A percentile compares a stretch with the other conserved stretches of the same genome.
phyloP scores from a whole-genome alignment of 2,888 invertebrate genomes.

The Balanococcus diminutus region DNA sequence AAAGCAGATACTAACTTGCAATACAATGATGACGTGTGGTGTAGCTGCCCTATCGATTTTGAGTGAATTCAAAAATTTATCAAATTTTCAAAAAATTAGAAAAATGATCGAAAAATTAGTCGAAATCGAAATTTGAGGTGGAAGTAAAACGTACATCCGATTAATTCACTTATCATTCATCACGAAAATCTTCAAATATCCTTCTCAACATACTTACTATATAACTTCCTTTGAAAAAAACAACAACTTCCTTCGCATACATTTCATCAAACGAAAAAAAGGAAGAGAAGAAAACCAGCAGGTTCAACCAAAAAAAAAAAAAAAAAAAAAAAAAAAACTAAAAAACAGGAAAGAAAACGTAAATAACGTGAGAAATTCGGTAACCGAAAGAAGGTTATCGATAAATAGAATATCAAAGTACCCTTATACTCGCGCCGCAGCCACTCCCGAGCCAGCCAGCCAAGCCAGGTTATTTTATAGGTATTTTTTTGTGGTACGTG shows the following conservation, averaged over 20 bases:
- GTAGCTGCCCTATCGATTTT: too few relatives aligned
- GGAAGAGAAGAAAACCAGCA: too few relatives aligned
- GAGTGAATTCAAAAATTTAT: too few relatives aligned
- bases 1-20: too few relatives aligned
- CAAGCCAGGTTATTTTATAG: background rate
- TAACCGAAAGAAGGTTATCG: slow-evolving; percentile 10
- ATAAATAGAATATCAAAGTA: slow-evolving; percentile 23
- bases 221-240: background rate
- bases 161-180: background rate
- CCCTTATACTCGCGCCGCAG: too few relatives aligned
- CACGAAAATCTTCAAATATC: background rate
- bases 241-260: background rate
- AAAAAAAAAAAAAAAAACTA: background rate
- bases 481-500: background rate
- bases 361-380: background rate
- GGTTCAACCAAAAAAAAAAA: background rate
- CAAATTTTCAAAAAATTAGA: too few relatives aligned
- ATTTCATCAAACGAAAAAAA: background rate
- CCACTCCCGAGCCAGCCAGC: background rate
- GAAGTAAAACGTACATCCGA: too few relatives aligned
- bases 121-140: too few relatives aligned
- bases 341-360: background rate
- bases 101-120: too few relatives aligned
- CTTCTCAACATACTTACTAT: background rate
- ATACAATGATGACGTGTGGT: too few relatives aligned